phyloP scores from a whole-genome alignment of 2,888 invertebrate species.

The Eumacrocentrus americanus region DNA sequence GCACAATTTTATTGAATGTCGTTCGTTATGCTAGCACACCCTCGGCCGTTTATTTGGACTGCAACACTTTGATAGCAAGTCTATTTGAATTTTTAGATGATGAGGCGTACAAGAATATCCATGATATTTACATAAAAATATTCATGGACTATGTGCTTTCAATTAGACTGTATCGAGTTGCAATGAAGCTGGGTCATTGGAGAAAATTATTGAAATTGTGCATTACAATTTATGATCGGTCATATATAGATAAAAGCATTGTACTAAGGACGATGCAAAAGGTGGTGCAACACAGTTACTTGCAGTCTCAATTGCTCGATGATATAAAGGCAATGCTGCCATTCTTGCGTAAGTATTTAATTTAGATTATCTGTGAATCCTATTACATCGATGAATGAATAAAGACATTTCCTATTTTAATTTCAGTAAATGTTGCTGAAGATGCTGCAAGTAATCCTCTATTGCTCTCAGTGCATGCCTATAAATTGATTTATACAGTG shows the following conservation, averaged over 20 bases:
- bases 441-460: slow-evolving; percentile 33
- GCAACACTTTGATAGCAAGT: slow-evolving; percentile 39
- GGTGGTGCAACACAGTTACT: slow-evolving; percentile 62
- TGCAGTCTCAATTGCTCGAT: slow-evolving; percentile 45
- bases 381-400: slow-evolving; percentile 24
- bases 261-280: slow-evolving; percentile 62
- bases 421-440: slow-evolving; percentile 39
- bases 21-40: slow-evolving; percentile 31
- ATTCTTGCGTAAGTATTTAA: slow-evolving; percentile 43
- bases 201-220: slow-evolving; percentile 59
- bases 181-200: slow-evolving; percentile 66
- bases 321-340: slow-evolving; percentile 45
- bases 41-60: slow-evolving; percentile 35
- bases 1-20: slow-evolving; percentile 30
- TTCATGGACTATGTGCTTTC: slow-evolving; percentile 66
- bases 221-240: slow-evolving; percentile 49
- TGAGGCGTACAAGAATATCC: slow-evolving; percentile 55
- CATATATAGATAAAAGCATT: slow-evolving; percentile 59
- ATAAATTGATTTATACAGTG: slow-evolving; percentile 43
- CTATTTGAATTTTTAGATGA: slow-evolving; percentile 48
- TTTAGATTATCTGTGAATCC: slow-evolving; percentile 8
- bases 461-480: slow-evolving; percentile 40
- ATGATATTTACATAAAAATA: slow-evolving; percentile 66
- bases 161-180: slow-evolving; percentile 63
- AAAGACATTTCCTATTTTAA: slow-evolving; percentile 9